These are phyloP conservation scores for Odontamblyopus rebecca DNA, from an alignment of 2,797 vertebrate genomes.

Conservation along the genomic window DNA sequence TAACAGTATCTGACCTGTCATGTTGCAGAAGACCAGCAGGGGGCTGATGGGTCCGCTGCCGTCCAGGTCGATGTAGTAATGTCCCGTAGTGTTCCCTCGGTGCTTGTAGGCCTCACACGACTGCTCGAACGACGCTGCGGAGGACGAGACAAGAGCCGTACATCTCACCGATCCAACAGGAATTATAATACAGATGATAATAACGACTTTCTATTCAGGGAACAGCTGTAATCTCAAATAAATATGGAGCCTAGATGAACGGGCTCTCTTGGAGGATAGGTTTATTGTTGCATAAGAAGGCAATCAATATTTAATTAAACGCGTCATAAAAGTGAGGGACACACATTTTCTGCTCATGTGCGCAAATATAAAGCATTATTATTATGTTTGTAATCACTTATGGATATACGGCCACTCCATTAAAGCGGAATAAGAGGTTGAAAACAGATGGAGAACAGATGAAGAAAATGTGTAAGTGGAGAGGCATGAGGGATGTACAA, in stretches of 20 bases:
- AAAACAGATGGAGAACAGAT: no score
- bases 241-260: background rate
- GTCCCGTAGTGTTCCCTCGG: conserved; percentile 87
- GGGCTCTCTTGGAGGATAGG: conserved; percentile 2
- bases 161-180: background rate
- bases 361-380: background rate
- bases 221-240: background rate
- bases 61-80: conserved; percentile 89
- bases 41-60: conserved; percentile 92
- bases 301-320: conserved; percentile 11
- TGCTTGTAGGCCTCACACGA: conserved; percentile 97
- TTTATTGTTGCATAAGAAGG: conserved; percentile 10
- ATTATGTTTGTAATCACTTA: no score
- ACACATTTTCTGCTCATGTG: background rate
- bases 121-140: conserved; percentile 86
- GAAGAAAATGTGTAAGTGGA: no score
- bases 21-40: conserved; percentile 92
- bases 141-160: conserved; percentile 19
- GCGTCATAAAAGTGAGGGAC: conserved; percentile 1
- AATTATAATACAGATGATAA: background rate
- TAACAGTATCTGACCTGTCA: conserved; percentile 82
- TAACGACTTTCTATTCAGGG: conserved; percentile 9
- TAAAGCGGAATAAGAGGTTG: no score
- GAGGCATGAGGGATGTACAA: no score
- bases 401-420: no score